Base-by-base conservation (phyloP, 2,797 vertebrate species). In the Pseudochromis fuscus region DNA sequence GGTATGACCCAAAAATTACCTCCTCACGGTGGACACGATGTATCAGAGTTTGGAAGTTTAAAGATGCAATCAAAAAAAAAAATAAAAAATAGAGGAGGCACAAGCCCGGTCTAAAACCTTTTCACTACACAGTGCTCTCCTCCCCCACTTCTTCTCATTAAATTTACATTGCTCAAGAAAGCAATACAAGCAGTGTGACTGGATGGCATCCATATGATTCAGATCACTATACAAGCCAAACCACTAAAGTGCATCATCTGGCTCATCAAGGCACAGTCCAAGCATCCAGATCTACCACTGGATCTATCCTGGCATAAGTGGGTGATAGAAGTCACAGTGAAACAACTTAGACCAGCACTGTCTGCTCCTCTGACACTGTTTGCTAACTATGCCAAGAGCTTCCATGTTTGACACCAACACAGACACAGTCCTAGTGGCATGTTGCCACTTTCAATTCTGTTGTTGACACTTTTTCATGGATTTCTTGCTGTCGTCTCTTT, bases 191-290 rank as follows among this genome's bases (percentile, higher is more conserved):
- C 52, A 67, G 11, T 51, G 30, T 52, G 62, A 79, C 63, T 44
- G 3, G 68, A 66, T 42, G 66, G 62, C 50, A 48, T 67, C 21
- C 69, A 74, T 66, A 61, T 9, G 46, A 42, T 76, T 77, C 51
- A 63, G 55, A 82, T 82, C 76, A 63, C 48, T 35, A 25, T 27
- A 48, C 31, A 70, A 66, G 67, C 65, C 66, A 75, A 65, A 72
- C 52, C 55, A 82, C 72, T 62, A 66, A 79, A 77, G 59, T 8
- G 62, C 63, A 84, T 86, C 71, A 73, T 87, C 69, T 82, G 72
- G 77, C 59, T 83, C 81, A 79, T 86, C 81, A 87, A 82, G 79
- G 72, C 53, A 59, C 67, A 77, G 70, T 83, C 53, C 55, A 72
- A 80, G 64, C 49, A 63, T 82, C 67, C 76, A 64, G 60, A 79